phyloP scores from a whole-genome alignment of 2,797 vertebrate species.

The Varecia variegata region DNA sequence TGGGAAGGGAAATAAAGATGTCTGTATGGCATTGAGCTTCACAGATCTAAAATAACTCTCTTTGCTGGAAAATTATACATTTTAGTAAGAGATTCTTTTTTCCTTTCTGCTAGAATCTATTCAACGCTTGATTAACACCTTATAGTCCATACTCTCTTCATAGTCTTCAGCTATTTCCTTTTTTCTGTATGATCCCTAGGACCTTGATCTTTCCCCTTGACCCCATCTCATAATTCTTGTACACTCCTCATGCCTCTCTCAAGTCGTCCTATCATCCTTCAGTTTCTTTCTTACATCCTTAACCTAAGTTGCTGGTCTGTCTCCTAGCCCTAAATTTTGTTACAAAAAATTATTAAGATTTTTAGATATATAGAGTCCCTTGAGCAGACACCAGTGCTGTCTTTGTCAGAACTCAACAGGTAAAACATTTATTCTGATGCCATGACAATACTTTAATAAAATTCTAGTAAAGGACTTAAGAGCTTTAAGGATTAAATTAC shows the following conservation, averaged over 20 bases:
- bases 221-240: constrained; percentile 19
- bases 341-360: constrained; percentile 10
- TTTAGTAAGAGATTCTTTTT: not conserved
- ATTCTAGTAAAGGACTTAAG: constrained; percentile 6
- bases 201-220: not conserved
- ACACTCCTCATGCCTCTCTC: not conserved
- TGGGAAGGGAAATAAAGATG: not conserved
- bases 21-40: not conserved
- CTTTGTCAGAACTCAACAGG: constrained; percentile 68
- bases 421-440: constrained; percentile 30
- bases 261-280: not conserved
- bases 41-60: not conserved
- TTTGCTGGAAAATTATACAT: not conserved
- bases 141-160: not conserved
- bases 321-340: constrained; percentile 34
- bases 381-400: constrained; percentile 1
- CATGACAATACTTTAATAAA: constrained; percentile 13
- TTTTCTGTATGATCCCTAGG: not conserved
- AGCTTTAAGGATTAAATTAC: constrained; percentile 42
- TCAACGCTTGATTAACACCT: not conserved
- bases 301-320: constrained; percentile 12
- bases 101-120: not conserved
- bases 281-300: constrained; percentile 42
- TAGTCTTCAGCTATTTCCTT: not conserved
- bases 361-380: constrained; percentile 28